Percentiles rank a stretch among this genome's conserved stretches.
phyloP scores from a whole-genome alignment of 2,888 invertebrate species.

The Trissoscelio sp. region DNA sequence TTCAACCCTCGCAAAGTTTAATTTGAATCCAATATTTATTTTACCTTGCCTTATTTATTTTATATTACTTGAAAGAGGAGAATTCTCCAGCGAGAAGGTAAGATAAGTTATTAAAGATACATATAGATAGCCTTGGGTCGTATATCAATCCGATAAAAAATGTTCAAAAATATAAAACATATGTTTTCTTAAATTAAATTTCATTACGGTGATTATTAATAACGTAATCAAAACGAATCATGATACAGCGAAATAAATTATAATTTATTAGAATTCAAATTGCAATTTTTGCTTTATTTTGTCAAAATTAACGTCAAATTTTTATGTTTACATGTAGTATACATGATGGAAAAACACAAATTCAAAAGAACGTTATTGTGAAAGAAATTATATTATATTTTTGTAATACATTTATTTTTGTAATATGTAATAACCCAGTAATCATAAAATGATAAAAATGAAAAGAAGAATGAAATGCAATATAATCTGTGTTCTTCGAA shows the following conservation, averaged over 20 bases:
- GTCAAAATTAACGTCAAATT: too few species aligned
- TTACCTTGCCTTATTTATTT: slow-evolving; percentile 28
- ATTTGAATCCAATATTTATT: slow-evolving; percentile 42
- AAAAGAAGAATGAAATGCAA: too few species aligned
- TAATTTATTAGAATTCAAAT: too few species aligned
- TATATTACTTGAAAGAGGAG: slow-evolving; percentile 8
- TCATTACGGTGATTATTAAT: neutral
- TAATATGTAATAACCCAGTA: too few species aligned
- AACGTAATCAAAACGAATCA: slow-evolving; percentile 3
- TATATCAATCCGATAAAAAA: neutral
- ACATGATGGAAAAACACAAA: too few species aligned
- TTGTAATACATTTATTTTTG: too few species aligned
- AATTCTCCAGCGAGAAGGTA: slow-evolving; percentile 7
- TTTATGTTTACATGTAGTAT: too few species aligned
- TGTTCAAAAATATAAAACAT: neutral
- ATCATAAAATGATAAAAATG: too few species aligned
- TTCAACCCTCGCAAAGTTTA: slow-evolving; percentile 11
- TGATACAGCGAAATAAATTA: neutral
- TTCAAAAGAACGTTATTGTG: too few species aligned
- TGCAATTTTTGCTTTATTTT: too few species aligned
- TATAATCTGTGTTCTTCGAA: too few species aligned
- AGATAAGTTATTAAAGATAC: slow-evolving; percentile 25
- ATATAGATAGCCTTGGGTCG: slow-evolving; percentile 2
- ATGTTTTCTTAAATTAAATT: slow-evolving; percentile 1
- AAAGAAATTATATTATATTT: too few species aligned